Conservation (phyloP, 2,797 vertebrate species). For the Catamblyrhynchus diadema region DNA sequence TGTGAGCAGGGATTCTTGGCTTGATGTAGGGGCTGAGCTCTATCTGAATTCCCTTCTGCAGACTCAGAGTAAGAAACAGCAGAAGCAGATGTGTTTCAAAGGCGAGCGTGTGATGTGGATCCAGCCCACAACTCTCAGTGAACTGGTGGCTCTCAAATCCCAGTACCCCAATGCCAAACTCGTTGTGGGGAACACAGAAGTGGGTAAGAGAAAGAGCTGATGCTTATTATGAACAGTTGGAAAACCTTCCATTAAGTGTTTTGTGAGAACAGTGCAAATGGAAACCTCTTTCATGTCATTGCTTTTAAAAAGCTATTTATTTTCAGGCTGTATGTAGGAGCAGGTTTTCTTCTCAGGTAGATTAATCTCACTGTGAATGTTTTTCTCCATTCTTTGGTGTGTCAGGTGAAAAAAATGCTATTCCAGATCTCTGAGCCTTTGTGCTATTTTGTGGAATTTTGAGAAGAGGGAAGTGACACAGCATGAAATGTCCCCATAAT, state of each 20-base stretch:
- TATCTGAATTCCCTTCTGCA: conserved; percentile 38
- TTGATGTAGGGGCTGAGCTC: background rate
- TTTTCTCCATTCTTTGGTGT: background rate
- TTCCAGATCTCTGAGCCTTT: background rate
- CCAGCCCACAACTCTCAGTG: conserved; percentile 80
- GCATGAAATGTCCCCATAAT: background rate
- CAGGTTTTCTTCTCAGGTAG: background rate
- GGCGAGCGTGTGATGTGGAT: conserved; percentile 85
- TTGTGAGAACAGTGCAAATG: background rate
- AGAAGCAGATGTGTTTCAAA: conserved; percentile 78
- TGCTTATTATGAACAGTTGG: background rate
- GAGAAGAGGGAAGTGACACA: background rate
- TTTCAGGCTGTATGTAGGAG: background rate
- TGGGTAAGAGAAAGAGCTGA: conserved; percentile 79
- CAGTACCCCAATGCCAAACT: conserved; percentile 83
- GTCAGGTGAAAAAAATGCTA: background rate
- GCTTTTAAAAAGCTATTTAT: background rate
- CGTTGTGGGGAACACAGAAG: conserved; percentile 96
- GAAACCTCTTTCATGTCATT: background rate
- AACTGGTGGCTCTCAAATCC: conserved; percentile 84
- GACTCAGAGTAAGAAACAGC: conserved; percentile 70
- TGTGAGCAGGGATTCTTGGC: background rate
- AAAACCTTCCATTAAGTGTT: background rate
- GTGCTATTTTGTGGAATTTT: background rate
- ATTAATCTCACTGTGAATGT: background rate